These are phyloP conservation scores for Laupala kohalensis DNA, from an alignment of 1,140 invertebrate species.

Conservation along the genomic window DNA sequence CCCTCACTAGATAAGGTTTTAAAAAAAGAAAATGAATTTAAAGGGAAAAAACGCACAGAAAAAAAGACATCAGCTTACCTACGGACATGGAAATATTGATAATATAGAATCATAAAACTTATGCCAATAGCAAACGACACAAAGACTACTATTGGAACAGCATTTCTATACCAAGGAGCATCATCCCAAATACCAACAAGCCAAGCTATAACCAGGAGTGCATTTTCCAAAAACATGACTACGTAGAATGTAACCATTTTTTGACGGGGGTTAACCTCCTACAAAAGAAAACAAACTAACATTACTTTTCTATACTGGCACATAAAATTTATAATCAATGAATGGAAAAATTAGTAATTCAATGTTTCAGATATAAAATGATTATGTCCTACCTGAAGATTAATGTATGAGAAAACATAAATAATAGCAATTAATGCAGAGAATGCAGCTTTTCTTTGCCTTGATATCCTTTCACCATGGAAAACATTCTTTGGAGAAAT, in stretches of 20 bases:
- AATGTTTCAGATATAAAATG: background rate
- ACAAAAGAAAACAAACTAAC: slow-evolving; percentile 1
- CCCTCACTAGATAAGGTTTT: too few relatives aligned
- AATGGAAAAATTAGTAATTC: background rate
- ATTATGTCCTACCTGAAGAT: slow-evolving; percentile 42
- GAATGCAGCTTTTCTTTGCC: slow-evolving; percentile 47
- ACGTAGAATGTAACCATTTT: slow-evolving; percentile 80
- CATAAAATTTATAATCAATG: background rate
- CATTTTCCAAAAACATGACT: slow-evolving; percentile 84
- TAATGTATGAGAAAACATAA: slow-evolving; percentile 83
- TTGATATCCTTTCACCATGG: slow-evolving; percentile 59
- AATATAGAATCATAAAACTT: slow-evolving; percentile 72
- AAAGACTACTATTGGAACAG: slow-evolving; percentile 41
- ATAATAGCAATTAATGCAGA: slow-evolving; percentile 68
- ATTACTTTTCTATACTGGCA: background rate
- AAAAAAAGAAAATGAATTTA: too few relatives aligned
- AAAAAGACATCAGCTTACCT: too few relatives aligned
- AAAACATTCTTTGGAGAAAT: slow-evolving; percentile 73
- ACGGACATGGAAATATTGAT: slow-evolving; percentile 44
- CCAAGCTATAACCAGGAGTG: slow-evolving; percentile 55
- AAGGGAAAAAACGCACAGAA: too few relatives aligned
- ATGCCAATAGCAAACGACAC: slow-evolving; percentile 62
- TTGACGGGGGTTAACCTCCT: slow-evolving; percentile 57
- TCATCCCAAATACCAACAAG: slow-evolving; percentile 24
- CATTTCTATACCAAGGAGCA: slow-evolving; percentile 30